Evolutionary conservation across 2,797 vertebrate species (phyloP).

Genomic region (Scyliorhinus canicula): DNA sequence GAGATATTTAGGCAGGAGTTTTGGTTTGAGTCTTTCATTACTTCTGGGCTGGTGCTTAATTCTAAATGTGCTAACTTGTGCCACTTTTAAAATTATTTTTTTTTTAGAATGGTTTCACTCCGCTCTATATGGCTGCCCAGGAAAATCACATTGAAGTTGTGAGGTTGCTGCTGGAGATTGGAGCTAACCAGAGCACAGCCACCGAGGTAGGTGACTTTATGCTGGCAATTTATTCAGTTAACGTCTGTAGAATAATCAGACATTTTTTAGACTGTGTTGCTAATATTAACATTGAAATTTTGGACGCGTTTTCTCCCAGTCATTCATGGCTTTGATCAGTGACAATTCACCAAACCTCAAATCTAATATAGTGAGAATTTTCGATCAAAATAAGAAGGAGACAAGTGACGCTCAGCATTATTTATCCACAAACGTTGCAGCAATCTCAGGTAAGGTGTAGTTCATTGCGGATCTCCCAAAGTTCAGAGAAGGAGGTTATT

Average conservation of each 20-base stretch:
- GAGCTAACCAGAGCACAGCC: constrained; percentile 95
- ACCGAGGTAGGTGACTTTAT: constrained; percentile 71
- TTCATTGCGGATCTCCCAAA: neutral
- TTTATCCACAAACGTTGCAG: neutral
- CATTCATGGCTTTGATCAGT: neutral
- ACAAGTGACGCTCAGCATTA: neutral
- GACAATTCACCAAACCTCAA: neutral
- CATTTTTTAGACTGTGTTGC: neutral
- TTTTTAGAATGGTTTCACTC: constrained; percentile 91
- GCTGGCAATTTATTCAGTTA: neutral
- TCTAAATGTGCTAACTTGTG: neutral
- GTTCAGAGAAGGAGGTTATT: too few species aligned
- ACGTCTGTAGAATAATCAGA: neutral
- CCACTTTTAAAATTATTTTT: constrained; percentile 41
- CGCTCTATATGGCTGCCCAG: constrained; percentile 95
- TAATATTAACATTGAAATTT: neutral
- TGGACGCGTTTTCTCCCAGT: neutral
- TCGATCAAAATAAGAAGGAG: neutral
- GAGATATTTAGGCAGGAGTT: neutral
- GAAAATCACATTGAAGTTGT: constrained; percentile 97
- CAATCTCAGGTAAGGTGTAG: neutral
- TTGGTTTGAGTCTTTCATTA: neutral
- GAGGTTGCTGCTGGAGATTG: constrained; percentile 88
- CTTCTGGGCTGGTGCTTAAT: neutral
- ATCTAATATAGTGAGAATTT: neutral